A percentile compares a stretch with the other conserved stretches of the same genome.
These are phyloP conservation scores for Cephus sareptanus DNA, from an alignment of 2,888 invertebrate species.

Conservation along the genomic window DNA sequence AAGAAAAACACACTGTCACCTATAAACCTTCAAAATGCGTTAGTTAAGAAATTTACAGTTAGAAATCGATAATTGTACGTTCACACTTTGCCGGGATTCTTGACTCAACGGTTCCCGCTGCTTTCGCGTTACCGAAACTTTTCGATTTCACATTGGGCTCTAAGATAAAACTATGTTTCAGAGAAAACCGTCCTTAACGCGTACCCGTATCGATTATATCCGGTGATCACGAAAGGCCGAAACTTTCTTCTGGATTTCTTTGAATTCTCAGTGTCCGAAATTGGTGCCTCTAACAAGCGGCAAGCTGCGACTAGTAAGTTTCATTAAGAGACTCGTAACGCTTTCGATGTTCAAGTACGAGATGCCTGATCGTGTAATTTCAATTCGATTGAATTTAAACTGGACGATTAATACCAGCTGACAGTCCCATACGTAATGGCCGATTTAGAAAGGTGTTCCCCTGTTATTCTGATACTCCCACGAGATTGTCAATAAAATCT, in stretches of 20 bases:
- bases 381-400: neutral
- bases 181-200: neutral
- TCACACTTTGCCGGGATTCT: neutral
- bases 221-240: neutral
- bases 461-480: neutral
- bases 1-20: neutral
- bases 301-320: neutral
- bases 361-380: neutral
- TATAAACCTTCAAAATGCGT: neutral
- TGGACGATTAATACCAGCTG: neutral
- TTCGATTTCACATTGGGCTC: constrained; percentile 1
- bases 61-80: neutral
- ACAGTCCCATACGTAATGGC: neutral
- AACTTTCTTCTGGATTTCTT: neutral
- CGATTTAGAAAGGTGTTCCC: neutral
- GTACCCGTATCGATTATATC: neutral
- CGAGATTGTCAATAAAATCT: neutral
- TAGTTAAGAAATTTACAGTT: neutral
- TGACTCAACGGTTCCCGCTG: neutral
- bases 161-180: neutral
- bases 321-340: neutral
- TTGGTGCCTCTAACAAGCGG: neutral
- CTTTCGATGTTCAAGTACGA: neutral
- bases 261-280: neutral
- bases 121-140: neutral